Conservation (phyloP, 2,113 vertebrate genomes). For the Tychaedon coryphoeus region DNA sequence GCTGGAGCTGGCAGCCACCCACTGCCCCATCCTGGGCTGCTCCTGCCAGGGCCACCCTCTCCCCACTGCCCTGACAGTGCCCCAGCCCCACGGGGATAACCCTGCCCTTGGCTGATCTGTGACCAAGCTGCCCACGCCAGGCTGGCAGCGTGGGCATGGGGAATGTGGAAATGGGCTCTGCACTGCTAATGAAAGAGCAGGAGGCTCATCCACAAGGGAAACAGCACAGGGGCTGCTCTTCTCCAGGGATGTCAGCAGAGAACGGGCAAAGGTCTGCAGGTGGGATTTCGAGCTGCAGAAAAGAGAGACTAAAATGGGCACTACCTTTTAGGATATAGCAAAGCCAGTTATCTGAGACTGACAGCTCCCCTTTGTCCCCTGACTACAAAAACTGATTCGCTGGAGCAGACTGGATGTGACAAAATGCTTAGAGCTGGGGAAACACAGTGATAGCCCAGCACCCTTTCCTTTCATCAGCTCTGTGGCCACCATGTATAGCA, state of each 20-base stretch:
- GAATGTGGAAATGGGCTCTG: fast-evolving
- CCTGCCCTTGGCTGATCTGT: no score
- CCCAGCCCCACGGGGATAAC: neutral
- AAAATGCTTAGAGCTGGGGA: neutral
- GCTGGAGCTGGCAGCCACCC: neutral
- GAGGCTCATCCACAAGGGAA: neutral
- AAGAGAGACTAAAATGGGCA: neutral
- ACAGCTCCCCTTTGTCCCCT: neutral
- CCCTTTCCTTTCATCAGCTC: neutral
- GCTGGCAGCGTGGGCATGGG: fast-evolving
- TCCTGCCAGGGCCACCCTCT: fast-evolving
- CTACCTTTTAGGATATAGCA: neutral
- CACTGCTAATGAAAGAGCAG: neutral
- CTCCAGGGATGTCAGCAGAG: neutral
- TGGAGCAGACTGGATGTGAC: neutral
- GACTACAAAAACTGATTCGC: neutral
- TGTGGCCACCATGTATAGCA: neutral
- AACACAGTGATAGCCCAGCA: neutral
- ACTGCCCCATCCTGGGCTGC: neutral
- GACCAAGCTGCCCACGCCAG: neutral
- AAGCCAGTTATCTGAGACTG: neutral
- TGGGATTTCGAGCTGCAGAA: neutral
- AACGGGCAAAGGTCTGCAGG: neutral
- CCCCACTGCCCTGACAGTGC: neutral
- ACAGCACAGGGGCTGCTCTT: neutral